Base-by-base conservation (phyloP, 2,113 vertebrate genomes). In the Gallinago media region DNA sequence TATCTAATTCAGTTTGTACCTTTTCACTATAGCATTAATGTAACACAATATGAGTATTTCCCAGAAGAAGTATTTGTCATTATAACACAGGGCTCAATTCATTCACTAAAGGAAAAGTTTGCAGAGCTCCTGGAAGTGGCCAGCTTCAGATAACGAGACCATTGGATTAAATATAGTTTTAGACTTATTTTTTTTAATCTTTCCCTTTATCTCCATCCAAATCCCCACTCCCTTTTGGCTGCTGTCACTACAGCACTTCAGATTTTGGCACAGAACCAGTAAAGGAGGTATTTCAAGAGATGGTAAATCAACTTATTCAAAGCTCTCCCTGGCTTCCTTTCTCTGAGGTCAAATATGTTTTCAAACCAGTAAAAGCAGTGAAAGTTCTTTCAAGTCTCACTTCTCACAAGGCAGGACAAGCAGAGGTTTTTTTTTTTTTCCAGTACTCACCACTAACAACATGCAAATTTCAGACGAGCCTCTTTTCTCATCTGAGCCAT, bases 141-240 rank as follows among this genome's bases (percentile, higher is more conserved):
- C 83, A 93, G 76, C 82, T 92, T 95, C 94, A 94, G 96, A 96
- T 94, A 95, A 93, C 1, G 0, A 94, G 71, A 90, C 76, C 89
- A 95, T 65, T 87, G 76, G 85, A 95, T 95, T 96, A 96, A 96
- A 96, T 96, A 96, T 82, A 96, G 63, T 68, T 96, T 96, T 96
- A 93, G 76, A 88, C 32, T 68, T 93, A 49, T 95, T 93, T 95
- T 95, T 97, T 97, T 94, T 76, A 93, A 90, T 95, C 80, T 79
- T 96, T 93, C 65, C 94, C 92, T 97, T 97, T 95, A 96, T 96
- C 96, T 95, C 42, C 56, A 86, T 96, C 95, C 97, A 96, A 94
- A 94, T 90, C 76, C 79, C 65, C 68, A 58, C 87, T 96, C 95
- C 85, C 50, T 93, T 97, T 97, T 96, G 94, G 96, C 95, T 96